Evolutionary conservation across 2,888 invertebrate species (phyloP), one percentile per base, ranked within the genome.

Genomic region (Lordiphosa andalusiaca): DNA sequence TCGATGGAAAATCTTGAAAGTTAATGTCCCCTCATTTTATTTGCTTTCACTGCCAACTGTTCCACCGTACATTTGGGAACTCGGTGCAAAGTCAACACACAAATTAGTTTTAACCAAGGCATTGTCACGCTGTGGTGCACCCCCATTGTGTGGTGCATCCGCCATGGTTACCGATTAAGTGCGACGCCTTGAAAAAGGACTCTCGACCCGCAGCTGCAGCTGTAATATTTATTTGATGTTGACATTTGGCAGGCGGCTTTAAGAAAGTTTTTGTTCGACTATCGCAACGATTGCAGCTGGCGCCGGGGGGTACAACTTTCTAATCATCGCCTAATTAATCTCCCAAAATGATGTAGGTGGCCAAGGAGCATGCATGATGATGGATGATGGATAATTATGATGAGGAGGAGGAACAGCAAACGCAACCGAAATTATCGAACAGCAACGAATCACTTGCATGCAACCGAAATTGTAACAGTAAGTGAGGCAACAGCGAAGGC

Each of bases 41-140:
- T 25, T 25, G 25, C 6, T 25, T 25, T 7, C 25, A 7, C 6
- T 25, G 25, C 7, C 6, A 25, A 7, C 7, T 7, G 7, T 39
- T 10, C 13, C 25, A 25, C 38, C 2, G 41, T 46, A 41, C 44
- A 7, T 30, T 21, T 41, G 30, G 12, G 30, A 38, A 50, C 48
- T 58, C 59, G 51, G 50, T 61, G 46, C 38, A 51, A 47, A 53
- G 69, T 80, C 55, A 69, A 53, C 80, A 78, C 69, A 75, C 80
- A 77, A 77, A 77, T 77, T 77, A 77, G 77, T 77, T 77, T 82
- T 78, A 77, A 75, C 76, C 83, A 70, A 30, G 73, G 67, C 80
- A 78, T 80, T 82, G 77, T 82, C 77, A 82, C 80, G 83, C 80
- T 73, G 71, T 58, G 75, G 62, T 67, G 76, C 44, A 64, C 56